Evolutionary conservation across 2,797 vertebrate genomes (phyloP).

Genomic region (Cetoscarus ocellatus): DNA sequence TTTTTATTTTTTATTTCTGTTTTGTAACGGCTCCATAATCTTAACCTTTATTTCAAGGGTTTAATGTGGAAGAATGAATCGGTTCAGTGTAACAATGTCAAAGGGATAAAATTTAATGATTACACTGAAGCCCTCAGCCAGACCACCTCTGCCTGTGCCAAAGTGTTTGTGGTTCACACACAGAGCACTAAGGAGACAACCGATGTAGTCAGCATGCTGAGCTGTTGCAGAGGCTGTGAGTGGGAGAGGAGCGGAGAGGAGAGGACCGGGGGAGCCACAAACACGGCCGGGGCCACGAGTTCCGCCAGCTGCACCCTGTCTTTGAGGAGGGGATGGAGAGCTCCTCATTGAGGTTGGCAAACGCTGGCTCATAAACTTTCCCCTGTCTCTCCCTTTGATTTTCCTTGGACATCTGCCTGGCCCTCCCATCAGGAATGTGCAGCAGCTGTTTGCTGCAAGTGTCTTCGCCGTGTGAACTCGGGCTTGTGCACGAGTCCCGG

Average conservation of each 20-base stretch:
- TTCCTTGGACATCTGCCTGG: constrained; percentile 99
- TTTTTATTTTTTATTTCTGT: neutral
- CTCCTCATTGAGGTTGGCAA: constrained; percentile 97
- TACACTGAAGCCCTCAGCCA: constrained; percentile 44
- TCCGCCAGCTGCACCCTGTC: constrained; percentile 95
- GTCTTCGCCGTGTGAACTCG: constrained; percentile 89
- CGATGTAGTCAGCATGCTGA: constrained; percentile 82
- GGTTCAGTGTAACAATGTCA: constrained; percentile 48
- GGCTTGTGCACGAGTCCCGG: constrained; percentile 85
- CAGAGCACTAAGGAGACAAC: constrained; percentile 82
- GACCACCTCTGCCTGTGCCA: constrained; percentile 59
- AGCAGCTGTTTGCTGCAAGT: constrained; percentile 98
- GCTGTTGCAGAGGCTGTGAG: constrained; percentile 70
- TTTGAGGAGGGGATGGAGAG: constrained; percentile 92
- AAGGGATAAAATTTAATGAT: constrained; percentile 56
- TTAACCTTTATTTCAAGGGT: constrained; percentile 15
- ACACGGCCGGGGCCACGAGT: constrained; percentile 87
- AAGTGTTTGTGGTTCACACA: constrained; percentile 69
- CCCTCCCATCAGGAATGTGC: constrained; percentile 96
- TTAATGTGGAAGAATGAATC: constrained; percentile 35
- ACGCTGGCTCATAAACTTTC: constrained; percentile 95
- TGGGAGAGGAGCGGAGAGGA: constrained; percentile 72
- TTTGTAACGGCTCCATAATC: constrained; percentile 8
- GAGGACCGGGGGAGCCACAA: constrained; percentile 77
- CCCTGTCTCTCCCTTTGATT: constrained; percentile 96